phyloP scores from a whole-genome alignment of 2,888 invertebrate genomes.

The Aleiodes leptofemur region DNA sequence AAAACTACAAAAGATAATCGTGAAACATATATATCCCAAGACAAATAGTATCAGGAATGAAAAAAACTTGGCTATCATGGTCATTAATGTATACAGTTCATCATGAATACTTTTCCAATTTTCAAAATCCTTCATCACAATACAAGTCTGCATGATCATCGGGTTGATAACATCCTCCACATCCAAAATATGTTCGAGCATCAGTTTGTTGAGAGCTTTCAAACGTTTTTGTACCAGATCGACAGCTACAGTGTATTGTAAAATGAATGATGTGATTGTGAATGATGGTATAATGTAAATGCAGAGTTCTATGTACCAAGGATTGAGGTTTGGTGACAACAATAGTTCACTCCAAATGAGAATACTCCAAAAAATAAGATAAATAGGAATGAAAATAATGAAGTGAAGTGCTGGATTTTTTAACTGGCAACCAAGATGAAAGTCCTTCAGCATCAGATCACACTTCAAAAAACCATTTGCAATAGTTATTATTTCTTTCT shows the following conservation, averaged over 20 bases:
- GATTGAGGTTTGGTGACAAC: background rate
- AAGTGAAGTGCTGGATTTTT: no score
- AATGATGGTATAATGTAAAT: background rate
- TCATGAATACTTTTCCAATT: conserved; percentile 8
- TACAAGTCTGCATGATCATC: background rate
- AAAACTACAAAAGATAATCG: background rate
- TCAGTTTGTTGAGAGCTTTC: background rate
- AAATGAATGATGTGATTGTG: background rate
- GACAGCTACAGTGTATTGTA: background rate
- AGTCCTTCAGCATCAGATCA: background rate
- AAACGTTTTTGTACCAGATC: background rate
- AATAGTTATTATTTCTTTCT: background rate
- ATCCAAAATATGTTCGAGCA: background rate
- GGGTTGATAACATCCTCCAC: background rate
- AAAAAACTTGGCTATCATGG: background rate
- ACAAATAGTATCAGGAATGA: conserved; percentile 1
- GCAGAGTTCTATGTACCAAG: background rate
- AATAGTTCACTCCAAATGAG: background rate
- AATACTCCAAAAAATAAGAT: background rate
- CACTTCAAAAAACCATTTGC: background rate
- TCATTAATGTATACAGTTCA: background rate
- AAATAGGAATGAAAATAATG: background rate
- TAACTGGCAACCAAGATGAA: background rate
- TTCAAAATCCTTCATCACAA: background rate
- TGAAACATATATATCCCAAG: background rate